These are phyloP conservation scores for Periplaneta americana DNA, from an alignment of 1,140 invertebrate species.

Conservation along the genomic window DNA sequence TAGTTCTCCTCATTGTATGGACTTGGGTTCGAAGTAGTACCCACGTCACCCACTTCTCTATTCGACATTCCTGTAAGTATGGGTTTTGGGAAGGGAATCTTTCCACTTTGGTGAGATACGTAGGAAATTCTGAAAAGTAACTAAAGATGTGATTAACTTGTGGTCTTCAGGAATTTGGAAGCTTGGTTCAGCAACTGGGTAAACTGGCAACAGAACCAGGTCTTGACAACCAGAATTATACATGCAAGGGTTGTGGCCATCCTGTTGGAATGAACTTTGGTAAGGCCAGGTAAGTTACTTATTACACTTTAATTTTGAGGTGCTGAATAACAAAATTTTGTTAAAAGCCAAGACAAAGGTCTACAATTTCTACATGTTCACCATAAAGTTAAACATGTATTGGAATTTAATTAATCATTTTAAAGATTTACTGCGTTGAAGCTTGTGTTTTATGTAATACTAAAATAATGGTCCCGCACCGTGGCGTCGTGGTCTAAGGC, in stretches of 20 bases:
- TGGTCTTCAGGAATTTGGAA: conserved; percentile 23
- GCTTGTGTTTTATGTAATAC: too few species aligned
- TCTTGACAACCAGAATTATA: conserved; percentile 81
- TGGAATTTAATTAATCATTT: not conserved
- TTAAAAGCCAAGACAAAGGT: too few species aligned
- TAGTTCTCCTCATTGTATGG: conserved; percentile 31
- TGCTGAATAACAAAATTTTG: too few species aligned
- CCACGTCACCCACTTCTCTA: conserved; percentile 39
- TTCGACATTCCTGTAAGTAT: conserved; percentile 32
- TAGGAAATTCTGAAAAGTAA: not conserved
- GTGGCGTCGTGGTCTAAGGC: too few species aligned
- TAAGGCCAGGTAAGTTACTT: conserved; percentile 39
- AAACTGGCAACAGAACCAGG: conserved; percentile 72
- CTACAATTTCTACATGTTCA: not conserved
- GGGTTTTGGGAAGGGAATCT: not conserved
- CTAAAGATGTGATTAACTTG: not conserved
- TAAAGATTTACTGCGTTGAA: too few species aligned
- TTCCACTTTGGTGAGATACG: not conserved
- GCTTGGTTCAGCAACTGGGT: conserved; percentile 58
- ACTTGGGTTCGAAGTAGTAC: conserved; percentile 49
- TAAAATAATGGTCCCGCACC: too few species aligned
- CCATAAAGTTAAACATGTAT: too few species aligned
- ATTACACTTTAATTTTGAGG: too few species aligned
- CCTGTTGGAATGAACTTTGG: conserved; percentile 71
- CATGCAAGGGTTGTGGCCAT: conserved; percentile 72